Conservation (phyloP, 1,140 invertebrate species). For the Megalopta genalis region DNA sequence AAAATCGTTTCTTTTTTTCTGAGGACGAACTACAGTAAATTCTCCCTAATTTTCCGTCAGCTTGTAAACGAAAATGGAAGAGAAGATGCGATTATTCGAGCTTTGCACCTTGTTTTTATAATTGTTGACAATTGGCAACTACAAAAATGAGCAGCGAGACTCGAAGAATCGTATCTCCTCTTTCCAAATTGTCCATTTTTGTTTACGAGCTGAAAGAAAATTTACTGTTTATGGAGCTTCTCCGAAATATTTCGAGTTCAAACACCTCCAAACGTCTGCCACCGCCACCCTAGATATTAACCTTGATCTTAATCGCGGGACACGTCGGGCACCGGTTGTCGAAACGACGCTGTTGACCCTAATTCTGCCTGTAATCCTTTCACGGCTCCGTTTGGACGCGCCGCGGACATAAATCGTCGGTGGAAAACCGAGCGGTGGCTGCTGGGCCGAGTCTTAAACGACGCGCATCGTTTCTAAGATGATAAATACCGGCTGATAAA, state of each 20-base stretch:
- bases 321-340: constrained; percentile 14
- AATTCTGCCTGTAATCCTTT: constrained; percentile 53
- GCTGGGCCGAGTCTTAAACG: constrained; percentile 6
- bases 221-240: no score
- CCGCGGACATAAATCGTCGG: constrained; percentile 46
- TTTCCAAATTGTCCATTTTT: no score
- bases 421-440: constrained; percentile 41
- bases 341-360: constrained; percentile 48
- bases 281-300: constrained; percentile 22
- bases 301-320: constrained; percentile 35
- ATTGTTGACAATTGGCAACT: no score
- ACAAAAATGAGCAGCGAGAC: no score
- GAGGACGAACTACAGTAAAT: no score
- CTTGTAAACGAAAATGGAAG: no score
- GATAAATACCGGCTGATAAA: constrained; percentile 67
- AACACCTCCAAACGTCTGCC: background rate
- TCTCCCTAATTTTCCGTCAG: no score
- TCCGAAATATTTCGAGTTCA: background rate
- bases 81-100: no score
- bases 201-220: no score
- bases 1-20: no score
- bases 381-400: constrained; percentile 42
- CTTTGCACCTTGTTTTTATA: no score
- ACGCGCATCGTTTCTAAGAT: constrained; percentile 51
- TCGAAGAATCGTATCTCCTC: no score